phyloP scores from a whole-genome alignment of 1,140 invertebrate genomes.

The Cardiocondyla obscurior region DNA sequence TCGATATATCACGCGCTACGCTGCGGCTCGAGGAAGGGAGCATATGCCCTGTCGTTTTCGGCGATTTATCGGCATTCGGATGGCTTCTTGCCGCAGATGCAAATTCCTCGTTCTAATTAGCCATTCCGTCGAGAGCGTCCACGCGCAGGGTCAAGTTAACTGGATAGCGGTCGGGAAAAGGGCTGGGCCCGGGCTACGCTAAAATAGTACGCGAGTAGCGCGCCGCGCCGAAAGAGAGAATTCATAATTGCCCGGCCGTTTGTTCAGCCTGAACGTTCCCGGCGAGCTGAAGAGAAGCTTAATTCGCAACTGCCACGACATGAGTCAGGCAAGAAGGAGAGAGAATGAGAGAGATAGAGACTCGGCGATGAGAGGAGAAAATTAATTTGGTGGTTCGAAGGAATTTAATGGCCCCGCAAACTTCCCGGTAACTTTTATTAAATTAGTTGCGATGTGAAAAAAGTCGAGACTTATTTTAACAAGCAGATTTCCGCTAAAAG shows the following conservation, averaged over 20 bases:
- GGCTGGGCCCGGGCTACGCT: conserved; percentile 49
- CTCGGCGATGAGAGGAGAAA: background rate
- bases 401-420: conserved; percentile 49
- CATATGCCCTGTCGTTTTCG: background rate
- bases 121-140: conserved; percentile 63
- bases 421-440: conserved; percentile 48
- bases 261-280: conserved; percentile 67
- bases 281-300: conserved; percentile 50
- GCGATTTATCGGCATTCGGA: conserved; percentile 27
- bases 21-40: background rate
- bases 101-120: conserved; percentile 79
- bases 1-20: background rate
- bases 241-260: conserved; percentile 75
- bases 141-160: conserved; percentile 72
- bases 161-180: conserved; percentile 67
- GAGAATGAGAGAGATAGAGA: background rate
- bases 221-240: conserved; percentile 70
- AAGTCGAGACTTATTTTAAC: conserved; percentile 12
- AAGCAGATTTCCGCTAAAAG: background rate
- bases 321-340: conserved; percentile 16
- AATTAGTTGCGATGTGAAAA: conserved; percentile 41
- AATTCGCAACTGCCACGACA: conserved; percentile 52
- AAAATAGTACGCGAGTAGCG: conserved; percentile 63
- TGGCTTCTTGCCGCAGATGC: conserved; percentile 73
- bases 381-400: conserved; percentile 48